Evolutionary conservation across 2,797 vertebrate genomes (phyloP), one percentile per base, ranked within the genome.

Genomic region (Steatocranus sp.): DNA sequence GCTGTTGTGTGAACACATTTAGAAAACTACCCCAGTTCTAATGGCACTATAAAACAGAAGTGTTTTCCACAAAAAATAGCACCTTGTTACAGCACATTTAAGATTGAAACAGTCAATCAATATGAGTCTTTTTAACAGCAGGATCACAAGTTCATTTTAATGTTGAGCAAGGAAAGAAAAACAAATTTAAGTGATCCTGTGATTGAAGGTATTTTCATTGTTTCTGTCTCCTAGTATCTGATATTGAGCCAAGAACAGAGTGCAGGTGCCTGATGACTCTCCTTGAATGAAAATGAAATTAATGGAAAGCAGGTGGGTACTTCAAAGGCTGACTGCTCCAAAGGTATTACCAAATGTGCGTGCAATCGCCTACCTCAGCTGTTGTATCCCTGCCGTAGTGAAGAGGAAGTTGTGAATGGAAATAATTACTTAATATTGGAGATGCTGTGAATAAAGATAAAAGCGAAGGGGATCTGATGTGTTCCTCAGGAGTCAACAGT

Each of bases 251-350:
- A 88, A 84, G 88, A 87, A 80, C 76, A 83, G 79, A 86, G 79
- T 90, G 86, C 91, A 94, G 91, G 90, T 93, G 91, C 78, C 78
- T 86, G 85, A 89, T 88, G 89, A 91, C 89, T 93, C 88, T 83
- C 82, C 82, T 85, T 86, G 89, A 92, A 91, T 90, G 87, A 85
- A 93, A 92, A 92, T 91, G 25, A 84, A 91, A 93, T 93, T 82
- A 92, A 94, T 92, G 86, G 87, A 92, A 92, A 93, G 88, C 92
- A 94, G 93, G 89, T 93, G 92, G 90, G 84, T 85, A 88, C 92
- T 93, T 94, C 88, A 94, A 94, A 94, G 88, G 79, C 88, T 78
- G 82, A 76, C 91, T 87, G 83, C 86, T 88, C 82, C 53, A 77
- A 49, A 74, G 6, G 78, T 87, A 84, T 90, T 89, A 87, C 84